Evolutionary conservation across 23 tunicate genomes (phyloP).

Genomic region (Aplidium turbinatum): DNA sequence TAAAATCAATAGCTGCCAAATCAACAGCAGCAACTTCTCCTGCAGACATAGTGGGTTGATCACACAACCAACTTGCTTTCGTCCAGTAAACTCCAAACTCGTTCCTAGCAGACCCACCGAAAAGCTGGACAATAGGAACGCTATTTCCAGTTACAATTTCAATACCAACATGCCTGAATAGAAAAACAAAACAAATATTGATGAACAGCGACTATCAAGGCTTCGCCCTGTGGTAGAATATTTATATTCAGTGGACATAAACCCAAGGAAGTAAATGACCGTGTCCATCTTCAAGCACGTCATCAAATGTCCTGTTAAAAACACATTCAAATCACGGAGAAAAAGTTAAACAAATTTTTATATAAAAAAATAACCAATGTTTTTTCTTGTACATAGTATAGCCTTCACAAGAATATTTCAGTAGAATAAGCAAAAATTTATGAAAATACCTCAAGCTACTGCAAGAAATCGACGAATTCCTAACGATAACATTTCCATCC

Average conservation of each 20-base stretch:
- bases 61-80: neutral
- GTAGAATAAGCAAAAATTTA: neutral
- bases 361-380: too few species aligned
- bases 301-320: too few species aligned
- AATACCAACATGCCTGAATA: conserved; percentile 26
- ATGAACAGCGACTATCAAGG: too few species aligned
- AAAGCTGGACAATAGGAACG: neutral
- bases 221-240: too few species aligned
- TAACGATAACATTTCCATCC: neutral
- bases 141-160: conserved; percentile 27
- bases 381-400: too few species aligned
- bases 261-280: too few species aligned
- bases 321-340: too few species aligned
- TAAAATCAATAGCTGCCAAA: conserved; percentile 1
- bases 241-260: too few species aligned
- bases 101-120: neutral
- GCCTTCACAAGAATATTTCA: too few species aligned
- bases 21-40: neutral
- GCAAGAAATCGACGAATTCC: neutral
- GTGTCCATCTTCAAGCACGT: too few species aligned
- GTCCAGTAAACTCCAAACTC: neutral
- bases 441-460: neutral
- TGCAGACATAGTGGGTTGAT: neutral
- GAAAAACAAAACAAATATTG: too few species aligned
- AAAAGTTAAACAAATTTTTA: too few species aligned